phyloP scores from a whole-genome alignment of 2,113 vertebrate genomes.

The Triplophysa rosa region DNA sequence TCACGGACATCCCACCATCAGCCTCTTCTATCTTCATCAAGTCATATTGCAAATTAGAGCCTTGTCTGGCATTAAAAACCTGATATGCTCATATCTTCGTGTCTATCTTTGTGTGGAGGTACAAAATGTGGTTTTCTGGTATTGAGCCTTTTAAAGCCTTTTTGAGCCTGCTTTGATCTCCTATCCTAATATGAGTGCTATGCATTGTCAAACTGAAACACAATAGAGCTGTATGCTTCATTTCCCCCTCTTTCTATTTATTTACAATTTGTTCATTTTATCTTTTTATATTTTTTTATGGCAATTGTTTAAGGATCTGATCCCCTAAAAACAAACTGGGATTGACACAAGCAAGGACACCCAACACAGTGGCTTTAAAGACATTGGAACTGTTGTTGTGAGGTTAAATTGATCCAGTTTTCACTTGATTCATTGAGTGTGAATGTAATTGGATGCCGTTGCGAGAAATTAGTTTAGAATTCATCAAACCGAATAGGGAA shows the following conservation, averaged over 20 bases:
- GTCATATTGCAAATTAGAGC: conserved; percentile 6
- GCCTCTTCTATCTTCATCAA: background rate
- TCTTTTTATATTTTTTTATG: conserved; percentile 46
- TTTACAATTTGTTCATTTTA: conserved; percentile 53
- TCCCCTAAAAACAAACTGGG: conserved; percentile 33
- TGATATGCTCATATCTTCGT: background rate
- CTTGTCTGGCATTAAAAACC: background rate
- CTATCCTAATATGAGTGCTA: conserved; percentile 45
- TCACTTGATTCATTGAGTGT: conserved; percentile 20
- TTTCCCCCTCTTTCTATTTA: conserved; percentile 38
- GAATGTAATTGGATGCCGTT: conserved; percentile 22
- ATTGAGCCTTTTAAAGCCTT: conserved; percentile 47
- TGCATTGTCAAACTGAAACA: conserved; percentile 53
- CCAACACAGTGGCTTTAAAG: background rate
- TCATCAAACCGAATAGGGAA: conserved; percentile 27
- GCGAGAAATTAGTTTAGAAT: conserved; percentile 20
- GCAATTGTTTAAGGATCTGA: conserved; percentile 40
- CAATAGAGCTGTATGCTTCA: conserved; percentile 43
- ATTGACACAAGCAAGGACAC: conserved; percentile 31
- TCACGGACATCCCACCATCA: background rate
- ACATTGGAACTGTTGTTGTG: conserved; percentile 3
- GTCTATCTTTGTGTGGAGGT: conserved; percentile 10
- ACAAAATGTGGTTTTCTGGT: conserved; percentile 38
- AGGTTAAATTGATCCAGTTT: conserved; percentile 15
- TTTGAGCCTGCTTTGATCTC: conserved; percentile 49